phyloP scores from a whole-genome alignment of 1,140 invertebrate species.

The Magallana ariakensis region DNA sequence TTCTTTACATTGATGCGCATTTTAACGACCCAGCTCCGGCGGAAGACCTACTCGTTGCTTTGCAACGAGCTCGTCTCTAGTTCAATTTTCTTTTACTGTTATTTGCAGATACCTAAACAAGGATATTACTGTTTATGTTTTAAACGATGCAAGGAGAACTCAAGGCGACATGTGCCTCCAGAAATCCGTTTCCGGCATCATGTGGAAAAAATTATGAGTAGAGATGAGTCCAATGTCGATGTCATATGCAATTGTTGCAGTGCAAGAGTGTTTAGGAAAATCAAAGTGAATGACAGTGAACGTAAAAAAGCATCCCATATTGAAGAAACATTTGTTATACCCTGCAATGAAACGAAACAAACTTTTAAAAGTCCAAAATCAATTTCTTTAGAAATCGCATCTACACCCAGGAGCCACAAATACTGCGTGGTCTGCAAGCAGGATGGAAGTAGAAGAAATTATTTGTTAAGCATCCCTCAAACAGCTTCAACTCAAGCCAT shows the following conservation, averaged over 20 bases:
- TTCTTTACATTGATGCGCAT: too few relatives aligned
- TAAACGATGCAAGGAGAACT: not conserved
- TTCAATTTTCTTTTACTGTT: not conserved
- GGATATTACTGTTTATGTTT: conserved; percentile 6
- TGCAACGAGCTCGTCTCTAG: not conserved
- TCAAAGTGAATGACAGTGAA: not conserved
- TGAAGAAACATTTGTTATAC: too few relatives aligned
- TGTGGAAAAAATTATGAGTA: not conserved
- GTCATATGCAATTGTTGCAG: conserved; percentile 1
- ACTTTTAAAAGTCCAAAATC: too few relatives aligned
- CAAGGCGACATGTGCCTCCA: not conserved
- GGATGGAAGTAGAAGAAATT: not conserved
- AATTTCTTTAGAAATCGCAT: too few relatives aligned
- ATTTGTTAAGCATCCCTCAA: not conserved
- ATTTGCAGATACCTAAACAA: conserved; percentile 18
- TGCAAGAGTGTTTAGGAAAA: not conserved
- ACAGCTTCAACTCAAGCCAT: not conserved
- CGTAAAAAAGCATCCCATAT: not conserved
- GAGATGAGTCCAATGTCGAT: not conserved
- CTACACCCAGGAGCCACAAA: too few relatives aligned
- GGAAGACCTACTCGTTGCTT: not conserved
- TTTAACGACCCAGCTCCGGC: too few relatives aligned
- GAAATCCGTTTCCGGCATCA: not conserved
- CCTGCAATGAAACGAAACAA: too few relatives aligned
- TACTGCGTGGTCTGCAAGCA: not conserved